Conservation (phyloP, 2,113 vertebrate species). For the Origma solitaria region DNA sequence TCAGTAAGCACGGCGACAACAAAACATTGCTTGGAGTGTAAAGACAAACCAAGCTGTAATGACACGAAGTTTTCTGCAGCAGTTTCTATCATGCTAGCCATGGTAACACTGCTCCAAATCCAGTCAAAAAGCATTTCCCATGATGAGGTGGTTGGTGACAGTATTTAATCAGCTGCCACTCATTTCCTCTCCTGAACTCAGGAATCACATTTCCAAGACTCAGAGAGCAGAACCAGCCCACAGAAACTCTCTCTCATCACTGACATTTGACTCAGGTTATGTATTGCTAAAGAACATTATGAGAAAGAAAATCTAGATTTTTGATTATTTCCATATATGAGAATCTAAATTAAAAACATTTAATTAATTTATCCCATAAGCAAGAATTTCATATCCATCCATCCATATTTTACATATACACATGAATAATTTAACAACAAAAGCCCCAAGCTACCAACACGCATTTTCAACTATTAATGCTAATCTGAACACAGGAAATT, state of each 20-base stretch:
- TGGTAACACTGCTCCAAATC: neutral
- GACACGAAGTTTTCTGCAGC: neutral
- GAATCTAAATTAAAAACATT: neutral
- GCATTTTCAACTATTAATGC: neutral
- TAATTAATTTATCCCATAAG: neutral
- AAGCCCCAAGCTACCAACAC: neutral
- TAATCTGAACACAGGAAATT: neutral
- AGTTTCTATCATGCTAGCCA: neutral
- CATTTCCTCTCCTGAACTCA: neutral
- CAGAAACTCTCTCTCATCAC: neutral
- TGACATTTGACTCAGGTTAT: neutral
- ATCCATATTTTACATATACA: neutral
- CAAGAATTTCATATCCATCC: neutral
- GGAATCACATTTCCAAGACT: neutral
- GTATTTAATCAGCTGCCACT: slow-evolving; percentile 28
- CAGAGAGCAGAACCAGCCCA: neutral
- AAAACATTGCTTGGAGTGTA: neutral
- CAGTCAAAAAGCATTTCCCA: neutral
- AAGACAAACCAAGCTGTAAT: neutral
- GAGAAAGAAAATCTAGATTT: neutral
- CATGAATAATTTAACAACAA: neutral
- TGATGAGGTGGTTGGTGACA: neutral
- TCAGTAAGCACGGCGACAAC: accelerated
- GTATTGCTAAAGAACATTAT: neutral
- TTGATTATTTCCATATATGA: neutral